Conservation (phyloP, 2,888 invertebrate genomes). For the Cybosia mesomella region DNA sequence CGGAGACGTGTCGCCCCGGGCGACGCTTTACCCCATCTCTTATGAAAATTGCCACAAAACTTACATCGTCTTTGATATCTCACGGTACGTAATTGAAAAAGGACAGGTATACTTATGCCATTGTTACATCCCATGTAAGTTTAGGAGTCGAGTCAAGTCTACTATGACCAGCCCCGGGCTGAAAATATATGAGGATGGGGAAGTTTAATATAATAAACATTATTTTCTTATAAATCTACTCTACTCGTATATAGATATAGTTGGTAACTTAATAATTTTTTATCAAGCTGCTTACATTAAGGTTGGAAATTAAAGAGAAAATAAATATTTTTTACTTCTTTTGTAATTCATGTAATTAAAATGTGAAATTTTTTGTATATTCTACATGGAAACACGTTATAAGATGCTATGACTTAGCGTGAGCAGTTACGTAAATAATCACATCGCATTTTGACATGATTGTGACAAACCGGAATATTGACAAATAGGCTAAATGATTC, state of each 20-base stretch:
- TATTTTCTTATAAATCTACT: too few relatives aligned
- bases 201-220: neutral
- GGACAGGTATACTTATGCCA: constrained; percentile 24
- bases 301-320: neutral
- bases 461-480: too few relatives aligned
- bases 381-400: too few relatives aligned
- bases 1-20: constrained; percentile 73
- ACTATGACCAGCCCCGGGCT: neutral
- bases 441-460: too few relatives aligned
- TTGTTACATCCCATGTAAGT: neutral
- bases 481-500: too few relatives aligned
- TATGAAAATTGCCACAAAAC: constrained; percentile 76
- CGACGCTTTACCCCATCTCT: constrained; percentile 74
- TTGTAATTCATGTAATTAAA: neutral
- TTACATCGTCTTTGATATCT: constrained; percentile 47
- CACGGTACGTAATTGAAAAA: constrained; percentile 42
- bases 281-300: neutral
- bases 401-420: too few relatives aligned
- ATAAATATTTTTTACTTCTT: neutral
- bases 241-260: too few relatives aligned
- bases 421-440: too few relatives aligned
- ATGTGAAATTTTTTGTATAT: neutral
- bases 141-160: neutral
- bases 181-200: neutral
- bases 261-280: neutral